phyloP scores from a whole-genome alignment of 2,888 invertebrate genomes.

The Notocelia uddmanniana region DNA sequence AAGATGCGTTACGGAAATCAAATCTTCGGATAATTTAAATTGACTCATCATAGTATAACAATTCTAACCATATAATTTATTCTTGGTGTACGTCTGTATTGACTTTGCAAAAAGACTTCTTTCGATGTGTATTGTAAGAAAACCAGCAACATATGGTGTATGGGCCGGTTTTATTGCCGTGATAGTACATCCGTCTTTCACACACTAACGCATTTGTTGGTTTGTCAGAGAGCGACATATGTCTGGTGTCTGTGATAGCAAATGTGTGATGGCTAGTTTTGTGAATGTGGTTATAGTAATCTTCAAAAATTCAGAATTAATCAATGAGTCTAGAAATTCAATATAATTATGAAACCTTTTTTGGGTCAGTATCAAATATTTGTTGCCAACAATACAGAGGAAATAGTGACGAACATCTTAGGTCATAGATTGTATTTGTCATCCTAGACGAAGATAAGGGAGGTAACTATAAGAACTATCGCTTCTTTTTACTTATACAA shows the following conservation, averaged over 20 bases:
- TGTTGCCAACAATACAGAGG: too few species aligned
- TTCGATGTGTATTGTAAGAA: slow-evolving; percentile 14
- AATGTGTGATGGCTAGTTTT: background rate
- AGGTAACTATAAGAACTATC: too few species aligned
- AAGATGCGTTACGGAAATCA: too few species aligned
- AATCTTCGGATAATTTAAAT: too few species aligned
- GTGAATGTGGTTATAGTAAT: background rate
- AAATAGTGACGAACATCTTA: too few species aligned
- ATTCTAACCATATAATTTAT: background rate
- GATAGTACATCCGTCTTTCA: slow-evolving; percentile 13
- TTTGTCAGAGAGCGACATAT: background rate
- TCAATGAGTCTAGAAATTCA: too few species aligned
- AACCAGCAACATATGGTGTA: slow-evolving; percentile 8
- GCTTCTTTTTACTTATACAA: too few species aligned
- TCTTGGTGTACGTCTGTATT: background rate
- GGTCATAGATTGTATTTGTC: too few species aligned
- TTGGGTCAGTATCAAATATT: too few species aligned
- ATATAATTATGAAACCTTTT: too few species aligned
- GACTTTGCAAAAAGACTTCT: background rate
- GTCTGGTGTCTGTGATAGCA: slow-evolving; percentile 1
- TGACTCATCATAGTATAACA: too few species aligned
- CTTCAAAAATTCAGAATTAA: background rate
- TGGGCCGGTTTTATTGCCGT: background rate
- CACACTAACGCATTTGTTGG: slow-evolving; percentile 5
- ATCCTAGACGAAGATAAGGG: too few species aligned